Conservation (phyloP, 2,797 vertebrate genomes). For the Setipinna tenuifilis region DNA sequence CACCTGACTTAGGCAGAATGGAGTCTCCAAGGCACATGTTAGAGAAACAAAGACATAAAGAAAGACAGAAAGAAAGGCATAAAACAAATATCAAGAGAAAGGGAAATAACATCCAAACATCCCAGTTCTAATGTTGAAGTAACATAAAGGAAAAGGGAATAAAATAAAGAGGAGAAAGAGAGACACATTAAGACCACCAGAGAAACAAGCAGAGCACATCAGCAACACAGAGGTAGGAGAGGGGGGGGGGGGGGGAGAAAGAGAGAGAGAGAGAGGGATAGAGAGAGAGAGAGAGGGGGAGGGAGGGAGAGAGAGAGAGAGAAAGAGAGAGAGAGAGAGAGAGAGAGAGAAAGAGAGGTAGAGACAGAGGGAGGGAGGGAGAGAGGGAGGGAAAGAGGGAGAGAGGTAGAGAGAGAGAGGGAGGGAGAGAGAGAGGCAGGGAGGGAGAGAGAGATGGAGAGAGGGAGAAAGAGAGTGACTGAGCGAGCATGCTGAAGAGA, state of each 20-base stretch:
- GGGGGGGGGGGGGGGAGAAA: not conserved
- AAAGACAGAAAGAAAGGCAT: slow-evolving; percentile 32
- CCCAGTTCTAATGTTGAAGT: too few relatives aligned
- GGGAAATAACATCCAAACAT: too few relatives aligned
- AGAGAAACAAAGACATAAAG: slow-evolving; percentile 40
- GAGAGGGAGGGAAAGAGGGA: too few relatives aligned
- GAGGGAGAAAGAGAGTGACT: not conserved
- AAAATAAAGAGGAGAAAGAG: too few relatives aligned
- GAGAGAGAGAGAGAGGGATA: not conserved
- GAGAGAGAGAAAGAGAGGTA: not conserved
- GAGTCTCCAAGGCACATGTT: slow-evolving; percentile 43
- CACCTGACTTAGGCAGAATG: not conserved
- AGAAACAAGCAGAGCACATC: too few relatives aligned
- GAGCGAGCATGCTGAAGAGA: too few relatives aligned
- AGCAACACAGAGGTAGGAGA: too few relatives aligned
- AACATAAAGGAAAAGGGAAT: too few relatives aligned
- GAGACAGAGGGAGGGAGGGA: not conserved
- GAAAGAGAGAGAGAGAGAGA: not conserved
- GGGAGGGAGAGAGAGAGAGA: not conserved
- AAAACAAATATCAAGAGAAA: too few relatives aligned
- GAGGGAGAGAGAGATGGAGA: not conserved
- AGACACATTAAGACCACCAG: too few relatives aligned
- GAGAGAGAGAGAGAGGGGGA: not conserved
- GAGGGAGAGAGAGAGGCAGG: not conserved
- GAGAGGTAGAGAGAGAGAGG: not conserved